A percentile compares a stretch with the other conserved stretches of the same genome.
phyloP scores from a whole-genome alignment of 2,888 invertebrate genomes.

The Mantis religiosa region DNA sequence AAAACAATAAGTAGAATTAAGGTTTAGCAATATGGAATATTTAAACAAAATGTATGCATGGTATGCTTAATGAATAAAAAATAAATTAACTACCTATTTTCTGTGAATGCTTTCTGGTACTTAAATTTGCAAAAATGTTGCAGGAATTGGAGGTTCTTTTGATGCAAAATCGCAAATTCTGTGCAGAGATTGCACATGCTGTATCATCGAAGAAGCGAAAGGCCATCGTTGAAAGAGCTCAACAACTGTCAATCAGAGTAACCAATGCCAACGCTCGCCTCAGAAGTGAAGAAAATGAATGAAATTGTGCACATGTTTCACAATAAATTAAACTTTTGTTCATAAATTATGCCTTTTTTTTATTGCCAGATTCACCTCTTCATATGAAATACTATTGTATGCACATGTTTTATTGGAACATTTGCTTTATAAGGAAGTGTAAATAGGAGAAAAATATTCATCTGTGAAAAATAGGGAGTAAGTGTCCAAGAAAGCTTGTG shows the following conservation, averaged over 20 bases:
- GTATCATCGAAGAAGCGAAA: slow-evolving; percentile 98
- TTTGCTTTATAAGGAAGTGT: no score
- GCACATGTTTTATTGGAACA: no score
- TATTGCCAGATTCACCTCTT: not conserved
- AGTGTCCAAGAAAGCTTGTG: no score
- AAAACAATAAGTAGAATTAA: no score
- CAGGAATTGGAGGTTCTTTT: slow-evolving; percentile 94
- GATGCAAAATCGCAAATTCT: slow-evolving; percentile 98
- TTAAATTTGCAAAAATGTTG: slow-evolving; percentile 32
- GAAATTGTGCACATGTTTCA: slow-evolving; percentile 45
- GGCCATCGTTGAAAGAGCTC: slow-evolving; percentile 92
- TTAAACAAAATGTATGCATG: no score
- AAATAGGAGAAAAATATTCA: no score
- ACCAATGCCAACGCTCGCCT: slow-evolving; percentile 96
- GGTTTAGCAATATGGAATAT: no score
- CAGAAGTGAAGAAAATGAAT: slow-evolving; percentile 98
- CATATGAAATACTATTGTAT: no score
- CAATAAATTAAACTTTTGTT: not conserved
- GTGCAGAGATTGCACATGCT: slow-evolving; percentile 95
- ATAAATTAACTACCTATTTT: no score
- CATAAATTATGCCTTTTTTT: not conserved
- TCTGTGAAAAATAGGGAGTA: no score
- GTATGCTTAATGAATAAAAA: no score
- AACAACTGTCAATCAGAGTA: slow-evolving; percentile 89
- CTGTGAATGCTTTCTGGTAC: no score